Evolutionary conservation across 92 coral and sea anemone genomes (phyloP), one percentile per base, ranked within the genome.

Genomic region (Zoanthus gigantus): DNA sequence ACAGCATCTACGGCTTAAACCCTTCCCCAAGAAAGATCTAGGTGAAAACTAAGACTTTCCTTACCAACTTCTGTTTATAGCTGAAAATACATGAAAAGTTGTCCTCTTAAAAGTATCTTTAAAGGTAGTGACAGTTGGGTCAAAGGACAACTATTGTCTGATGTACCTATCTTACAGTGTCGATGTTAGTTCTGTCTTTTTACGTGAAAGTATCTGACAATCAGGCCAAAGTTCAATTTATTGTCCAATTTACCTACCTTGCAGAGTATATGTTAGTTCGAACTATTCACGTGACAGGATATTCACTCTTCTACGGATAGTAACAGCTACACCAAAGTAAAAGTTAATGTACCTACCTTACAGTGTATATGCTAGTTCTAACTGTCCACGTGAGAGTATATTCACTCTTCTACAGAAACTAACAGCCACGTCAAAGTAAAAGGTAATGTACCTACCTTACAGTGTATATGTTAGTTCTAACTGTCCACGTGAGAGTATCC

Each of bases 311-410:
- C 42, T 34, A 34, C 92, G 91, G 3, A 98, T 97, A 23, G 97
- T 97, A 91, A 97, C 90, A 9, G 96, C 66, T 1, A 17, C 6
- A n/a, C 14, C 18, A 12, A 17, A 58, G 18, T 17, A 13, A 11
- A 58, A 58, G 66, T 14, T 58, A 74, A 23, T 9, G 60, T 3
- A 52, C 82, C 18, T 65, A 97, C 99, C 99, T 95, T 63, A 97
- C 98, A 48, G 99, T 97, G 74, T 95, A 97, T 37, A 97, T 94
- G 32, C 96, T 94, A 5, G 99, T 96, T 75, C 99, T 90, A 10
- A 97, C 99, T n/a, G 99, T 97, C 99, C 99, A 97, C 67, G 95
- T 92, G 67, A 97, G 92, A 29, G 99, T 97, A 82, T 97, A 98
- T 77, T 97, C 98, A 16, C 42, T 34, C 3, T 34, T 34, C 42